Percentiles rank a stretch among this genome's conserved stretches.
Conservation (phyloP, 2,888 invertebrate species). For the Amphipoea lucens region DNA sequence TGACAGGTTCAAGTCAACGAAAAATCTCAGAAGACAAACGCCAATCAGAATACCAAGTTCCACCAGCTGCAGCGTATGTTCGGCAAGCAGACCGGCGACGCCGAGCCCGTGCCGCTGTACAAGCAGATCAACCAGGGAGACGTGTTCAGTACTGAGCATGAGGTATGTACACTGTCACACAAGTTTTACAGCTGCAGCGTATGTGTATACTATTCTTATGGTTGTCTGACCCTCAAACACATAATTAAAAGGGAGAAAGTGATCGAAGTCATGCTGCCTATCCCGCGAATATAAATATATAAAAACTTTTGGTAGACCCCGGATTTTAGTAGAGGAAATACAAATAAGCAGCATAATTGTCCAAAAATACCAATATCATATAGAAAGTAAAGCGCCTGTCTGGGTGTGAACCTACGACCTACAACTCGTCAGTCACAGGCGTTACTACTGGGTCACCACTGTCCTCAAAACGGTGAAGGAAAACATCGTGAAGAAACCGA, state of each 20-base stretch:
- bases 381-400: no score
- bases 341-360: neutral
- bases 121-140: slow-evolving; percentile 91
- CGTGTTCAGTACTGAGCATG: slow-evolving; percentile 90
- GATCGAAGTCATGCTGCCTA: neutral
- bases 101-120: slow-evolving; percentile 88
- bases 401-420: no score
- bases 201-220: neutral
- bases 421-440: no score
- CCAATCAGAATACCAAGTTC: slow-evolving; percentile 95
- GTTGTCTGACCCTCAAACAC: neutral
- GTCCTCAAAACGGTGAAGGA: no score
- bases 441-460: no score
- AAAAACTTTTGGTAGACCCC: neutral
- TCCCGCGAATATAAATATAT: neutral
- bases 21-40: slow-evolving; percentile 93
- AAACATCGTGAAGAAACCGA: no score
- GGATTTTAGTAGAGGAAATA: neutral
- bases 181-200: neutral
- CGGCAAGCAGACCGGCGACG: slow-evolving; percentile 90
- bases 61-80: slow-evolving; percentile 95
- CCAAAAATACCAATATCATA: neutral
- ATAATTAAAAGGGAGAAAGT: neutral
- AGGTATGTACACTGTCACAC: slow-evolving; percentile 72
- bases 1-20: slow-evolving; percentile 87